Base-by-base conservation (phyloP, 2,888 invertebrate genomes). In the Mythimna albipuncta region DNA sequence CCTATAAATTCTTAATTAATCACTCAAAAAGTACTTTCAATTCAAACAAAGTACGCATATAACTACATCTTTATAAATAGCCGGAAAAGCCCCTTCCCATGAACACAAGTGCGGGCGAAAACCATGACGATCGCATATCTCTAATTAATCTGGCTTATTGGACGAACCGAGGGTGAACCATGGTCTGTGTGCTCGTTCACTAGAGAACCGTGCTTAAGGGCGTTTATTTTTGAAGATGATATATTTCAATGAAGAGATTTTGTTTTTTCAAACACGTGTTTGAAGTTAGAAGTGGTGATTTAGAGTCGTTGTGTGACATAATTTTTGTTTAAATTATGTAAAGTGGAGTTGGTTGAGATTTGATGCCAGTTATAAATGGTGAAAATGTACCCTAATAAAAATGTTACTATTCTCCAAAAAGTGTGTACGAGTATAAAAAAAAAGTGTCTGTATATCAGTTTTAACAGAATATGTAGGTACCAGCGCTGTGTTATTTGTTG, bases 101-200 rank as follows among this genome's bases (percentile, higher is more conserved):
- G 71, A 64, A 79, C 77, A 75, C 81, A 86, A 88, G 88, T 89
- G 87, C 85, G 83, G 79, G 78, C 74, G 72, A 68, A 77, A 72
- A 77, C 87, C 90, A 89, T 91, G 88, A 90, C 92, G 90, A 92
- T 93, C 92, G 83, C 83, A 88, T 92, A 91, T 88, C 88, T 89
- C 90, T 92, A 94, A 94, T 94, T 94, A 94, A 94, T 93, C 91
- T 89, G 88, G 84, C 85, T 90, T 77, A 81, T 83, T 64, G 63
- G 67, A 57, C 19, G 58, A 52, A 52, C n/a, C n/a, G 47, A 77
- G 82, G 69, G 86, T 82, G 86, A 69, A 75, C 69, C 73, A 59
- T 64, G 64, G 19, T 64, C 64, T 69, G 69, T 32, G 52, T 47
- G 16, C 13, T 58, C 38, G 64, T 85, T 86, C 86, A 81, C 84